A percentile compares a stretch with the other conserved stretches of the same genome.
phyloP scores from a whole-genome alignment of 2,113 vertebrate species.

The Notothenia rossii region DNA sequence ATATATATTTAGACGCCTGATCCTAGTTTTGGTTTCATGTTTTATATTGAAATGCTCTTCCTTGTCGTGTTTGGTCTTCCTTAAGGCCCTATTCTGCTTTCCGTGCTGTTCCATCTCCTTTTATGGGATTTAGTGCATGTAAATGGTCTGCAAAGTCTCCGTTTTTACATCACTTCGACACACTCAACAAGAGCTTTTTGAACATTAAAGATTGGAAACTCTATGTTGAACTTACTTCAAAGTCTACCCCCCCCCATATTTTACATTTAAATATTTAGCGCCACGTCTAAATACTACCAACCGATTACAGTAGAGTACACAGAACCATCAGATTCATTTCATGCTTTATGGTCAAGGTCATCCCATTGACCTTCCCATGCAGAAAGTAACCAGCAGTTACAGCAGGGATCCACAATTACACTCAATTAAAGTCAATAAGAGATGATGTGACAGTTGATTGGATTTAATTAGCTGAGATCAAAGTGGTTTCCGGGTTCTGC shows the following conservation, averaged over 20 bases:
- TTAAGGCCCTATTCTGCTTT: no score
- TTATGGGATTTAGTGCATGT: no score
- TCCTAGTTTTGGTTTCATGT: no score
- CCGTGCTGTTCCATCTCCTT: no score
- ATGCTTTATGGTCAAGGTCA: slow-evolving; percentile 76
- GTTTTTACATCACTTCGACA: no score
- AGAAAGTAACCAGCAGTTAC: slow-evolving; percentile 75
- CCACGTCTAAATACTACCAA: slow-evolving; percentile 30
- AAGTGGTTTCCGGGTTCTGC: slow-evolving; percentile 62
- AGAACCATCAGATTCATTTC: slow-evolving; percentile 46
- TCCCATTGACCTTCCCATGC: slow-evolving; percentile 73
- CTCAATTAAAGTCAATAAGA: slow-evolving; percentile 81
- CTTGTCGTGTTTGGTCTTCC: no score
- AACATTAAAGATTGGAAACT: no score
- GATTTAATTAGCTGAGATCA: slow-evolving; percentile 74
- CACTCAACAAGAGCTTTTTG: no score
- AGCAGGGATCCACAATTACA: slow-evolving; percentile 74
- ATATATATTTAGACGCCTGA: no score
- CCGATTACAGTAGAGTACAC: neutral
- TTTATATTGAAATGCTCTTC: no score
- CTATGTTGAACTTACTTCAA: no score
- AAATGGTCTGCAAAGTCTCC: no score
- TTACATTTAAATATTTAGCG: slow-evolving; percentile 37
- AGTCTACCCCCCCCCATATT: neutral
- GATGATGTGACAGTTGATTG: slow-evolving; percentile 78